Base-by-base conservation (phyloP, 1,140 invertebrate genomes). In the Mylabris phalerata region DNA sequence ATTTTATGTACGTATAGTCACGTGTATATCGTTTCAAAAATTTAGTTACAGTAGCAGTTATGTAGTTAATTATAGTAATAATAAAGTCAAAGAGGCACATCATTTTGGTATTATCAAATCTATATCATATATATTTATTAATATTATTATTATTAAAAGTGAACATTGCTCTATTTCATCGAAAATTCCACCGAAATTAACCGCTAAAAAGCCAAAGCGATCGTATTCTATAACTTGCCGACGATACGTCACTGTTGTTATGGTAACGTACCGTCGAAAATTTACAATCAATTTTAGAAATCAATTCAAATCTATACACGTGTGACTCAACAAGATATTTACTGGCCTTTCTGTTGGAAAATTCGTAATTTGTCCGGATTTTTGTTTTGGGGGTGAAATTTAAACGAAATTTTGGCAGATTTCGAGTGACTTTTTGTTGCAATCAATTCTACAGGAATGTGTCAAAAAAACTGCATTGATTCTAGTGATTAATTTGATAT, bases 101-200 rank as follows among this genome's bases (percentile, higher is more conserved):
- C 59, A 64, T 70, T 32, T 72, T 72, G 70, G 70, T 72, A 72
- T 69, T 68, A 70, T 70, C 63, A 70, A 69, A 68, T 69, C 64
- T 68, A 59, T 50, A 64, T 19, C 19, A 19, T 19, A 19, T 19
- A 19, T 19, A 19, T 19, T 19, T 19, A 19, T 19, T 50, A 64
- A 68, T 63, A 67, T 63, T 62, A 62, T 61, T 56, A 60, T 51
- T 67, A 60, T 55, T 24, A 48, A 32, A 58, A 55, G 46, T 60
- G 57, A 55, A 52, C 51, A 54, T 54, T 54, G 46, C 51, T 54
- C 41, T 52, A 43, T 44, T 52, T 52, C 50, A 52, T 44, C 50
- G 45, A 52, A 52, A 43, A 50, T 57, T 38, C 51, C 44, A 42
- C 39, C 51, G 7, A 41, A 25, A 38, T 50, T 13, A 38, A n/a